These are phyloP conservation scores for Sinella curviseta DNA, from an alignment of 1,140 invertebrate genomes.

Conservation along the genomic window DNA sequence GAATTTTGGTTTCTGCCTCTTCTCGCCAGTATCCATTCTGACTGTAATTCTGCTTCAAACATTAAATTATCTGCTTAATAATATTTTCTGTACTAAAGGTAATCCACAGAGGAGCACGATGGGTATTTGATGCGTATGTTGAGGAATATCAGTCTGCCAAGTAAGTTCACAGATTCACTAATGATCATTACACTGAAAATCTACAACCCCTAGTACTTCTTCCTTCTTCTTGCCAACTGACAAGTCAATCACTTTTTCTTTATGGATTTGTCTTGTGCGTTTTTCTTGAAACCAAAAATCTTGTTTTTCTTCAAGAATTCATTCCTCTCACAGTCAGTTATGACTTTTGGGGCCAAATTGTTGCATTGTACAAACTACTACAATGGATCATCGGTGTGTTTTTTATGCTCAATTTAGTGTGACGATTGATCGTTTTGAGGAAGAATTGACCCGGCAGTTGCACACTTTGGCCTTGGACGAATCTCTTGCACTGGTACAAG, in stretches of 20 bases:
- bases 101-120: slow-evolving; percentile 48
- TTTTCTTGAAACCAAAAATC: neutral
- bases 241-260: neutral
- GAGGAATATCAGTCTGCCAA: slow-evolving; percentile 48
- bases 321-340: neutral
- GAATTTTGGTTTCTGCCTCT: too few relatives aligned
- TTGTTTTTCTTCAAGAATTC: neutral
- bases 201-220: neutral
- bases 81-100: too few relatives aligned
- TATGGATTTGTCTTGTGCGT: neutral
- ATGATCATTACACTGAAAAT: neutral
- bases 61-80: too few relatives aligned
- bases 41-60: too few relatives aligned
- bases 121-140: slow-evolving; percentile 48
- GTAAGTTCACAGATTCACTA: slow-evolving; percentile 31
- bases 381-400: neutral
- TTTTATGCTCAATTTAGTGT: slow-evolving; percentile 39
- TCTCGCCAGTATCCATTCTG: too few relatives aligned
- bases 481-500: slow-evolving; percentile 47
- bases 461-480: slow-evolving; percentile 48
- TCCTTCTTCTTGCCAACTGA: neutral
- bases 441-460: slow-evolving; percentile 47
- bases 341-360: neutral
- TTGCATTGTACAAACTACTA: neutral
- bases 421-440: slow-evolving; percentile 42